Conservation (phyloP, 2,113 vertebrate genomes). For the Oreocharis arfaki region DNA sequence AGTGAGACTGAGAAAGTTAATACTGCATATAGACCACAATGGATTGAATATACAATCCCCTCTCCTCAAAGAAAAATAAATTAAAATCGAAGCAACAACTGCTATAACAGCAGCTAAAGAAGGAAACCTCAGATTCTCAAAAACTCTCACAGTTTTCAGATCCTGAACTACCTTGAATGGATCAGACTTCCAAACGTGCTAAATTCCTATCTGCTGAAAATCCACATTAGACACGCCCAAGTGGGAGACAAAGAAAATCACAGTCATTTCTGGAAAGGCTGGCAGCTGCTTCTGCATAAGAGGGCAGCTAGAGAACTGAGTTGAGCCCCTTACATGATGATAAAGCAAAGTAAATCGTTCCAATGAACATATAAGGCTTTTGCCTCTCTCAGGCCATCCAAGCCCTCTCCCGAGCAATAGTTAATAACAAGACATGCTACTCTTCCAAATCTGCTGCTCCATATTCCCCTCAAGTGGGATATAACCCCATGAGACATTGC, state of each 20-base stretch:
- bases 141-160: not conserved
- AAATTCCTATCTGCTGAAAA: not conserved
- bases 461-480: not conserved
- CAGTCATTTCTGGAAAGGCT: not conserved
- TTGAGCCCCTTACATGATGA: fast-evolving
- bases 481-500: not conserved
- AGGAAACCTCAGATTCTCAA: not conserved
- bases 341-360: not conserved
- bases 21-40: not conserved
- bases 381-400: not conserved
- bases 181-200: not conserved
- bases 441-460: not conserved
- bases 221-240: not conserved
- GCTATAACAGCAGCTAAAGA: not conserved
- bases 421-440: not conserved
- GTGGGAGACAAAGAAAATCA: not conserved
- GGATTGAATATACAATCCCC: not conserved
- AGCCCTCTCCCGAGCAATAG: not conserved
- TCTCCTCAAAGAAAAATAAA: not conserved
- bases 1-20: not conserved
- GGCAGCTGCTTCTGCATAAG: not conserved
- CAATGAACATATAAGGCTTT: not conserved
- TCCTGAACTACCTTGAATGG: not conserved
- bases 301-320: not conserved
- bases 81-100: not conserved